These are phyloP conservation scores for Carassius gibelio DNA, from an alignment of 2,113 vertebrate species.

Conservation along the genomic window DNA sequence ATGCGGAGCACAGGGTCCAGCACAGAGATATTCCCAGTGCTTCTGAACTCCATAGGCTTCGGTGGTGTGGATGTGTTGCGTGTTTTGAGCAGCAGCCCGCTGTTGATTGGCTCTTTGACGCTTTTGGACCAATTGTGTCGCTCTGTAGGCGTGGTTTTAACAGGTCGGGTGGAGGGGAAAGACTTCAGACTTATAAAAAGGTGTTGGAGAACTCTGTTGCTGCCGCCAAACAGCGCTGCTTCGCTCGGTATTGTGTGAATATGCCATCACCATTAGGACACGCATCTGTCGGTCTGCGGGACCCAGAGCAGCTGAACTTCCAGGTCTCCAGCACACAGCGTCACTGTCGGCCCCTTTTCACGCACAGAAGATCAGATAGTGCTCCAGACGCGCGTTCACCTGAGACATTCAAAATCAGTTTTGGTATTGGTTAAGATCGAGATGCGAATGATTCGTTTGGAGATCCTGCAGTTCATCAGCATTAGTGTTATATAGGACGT, in stretches of 20 bases:
- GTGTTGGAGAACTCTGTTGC: constrained; percentile 93
- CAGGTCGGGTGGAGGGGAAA: constrained; percentile 96
- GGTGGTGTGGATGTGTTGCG: constrained; percentile 90
- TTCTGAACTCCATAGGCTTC: constrained; percentile 89
- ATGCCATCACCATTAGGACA: constrained; percentile 86
- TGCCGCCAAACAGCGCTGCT: constrained; percentile 85
- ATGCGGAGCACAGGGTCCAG: constrained; percentile 60
- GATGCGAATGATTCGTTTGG: neutral
- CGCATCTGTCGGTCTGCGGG: constrained; percentile 67
- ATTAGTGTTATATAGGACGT: neutral
- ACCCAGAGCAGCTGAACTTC: constrained; percentile 57
- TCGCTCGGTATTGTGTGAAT: constrained; percentile 85
- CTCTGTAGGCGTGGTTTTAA: constrained; percentile 97
- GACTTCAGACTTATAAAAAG: constrained; percentile 97
- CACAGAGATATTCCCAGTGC: constrained; percentile 89
- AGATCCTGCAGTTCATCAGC: neutral
- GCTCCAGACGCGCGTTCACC: constrained; percentile 25
- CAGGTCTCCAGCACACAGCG: constrained; percentile 44
- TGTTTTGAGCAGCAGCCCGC: constrained; percentile 86
- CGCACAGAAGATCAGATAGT: constrained; percentile 37
- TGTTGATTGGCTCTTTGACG: constrained; percentile 99
- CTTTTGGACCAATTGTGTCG: constrained; percentile 99
- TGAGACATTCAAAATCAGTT: neutral
- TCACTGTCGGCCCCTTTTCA: constrained; percentile 31
- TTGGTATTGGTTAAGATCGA: neutral